These are phyloP conservation scores for Phataginus tetradactyla DNA, from an alignment of 2,797 vertebrate species.

Conservation along the genomic window DNA sequence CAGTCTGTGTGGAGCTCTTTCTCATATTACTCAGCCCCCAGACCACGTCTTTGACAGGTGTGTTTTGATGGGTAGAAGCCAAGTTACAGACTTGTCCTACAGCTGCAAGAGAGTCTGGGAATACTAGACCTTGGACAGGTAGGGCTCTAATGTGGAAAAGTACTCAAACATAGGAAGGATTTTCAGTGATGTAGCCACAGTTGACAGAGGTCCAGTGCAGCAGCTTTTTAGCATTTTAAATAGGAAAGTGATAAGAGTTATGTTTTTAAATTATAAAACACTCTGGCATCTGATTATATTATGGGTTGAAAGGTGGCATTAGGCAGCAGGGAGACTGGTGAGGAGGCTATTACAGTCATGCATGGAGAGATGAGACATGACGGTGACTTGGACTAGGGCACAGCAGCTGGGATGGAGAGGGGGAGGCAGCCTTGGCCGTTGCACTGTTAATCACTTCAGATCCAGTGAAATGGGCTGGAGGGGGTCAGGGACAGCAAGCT, in stretches of 20 bases:
- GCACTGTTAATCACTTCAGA: neutral
- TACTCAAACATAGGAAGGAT: neutral
- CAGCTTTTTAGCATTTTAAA: neutral
- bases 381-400: neutral
- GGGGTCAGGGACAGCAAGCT: neutral
- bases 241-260: neutral
- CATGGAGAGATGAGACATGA: neutral
- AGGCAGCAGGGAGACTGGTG: neutral
- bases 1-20: neutral
- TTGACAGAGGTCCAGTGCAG: neutral
- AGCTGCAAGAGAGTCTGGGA: neutral
- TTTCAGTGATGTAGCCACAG: neutral
- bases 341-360: neutral
- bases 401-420: neutral
- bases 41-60: neutral
- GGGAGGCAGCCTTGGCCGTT: fast-evolving
- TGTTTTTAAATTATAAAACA: neutral
- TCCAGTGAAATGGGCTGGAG: neutral
- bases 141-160: neutral
- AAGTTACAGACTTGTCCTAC: neutral
- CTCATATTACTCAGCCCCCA: neutral
- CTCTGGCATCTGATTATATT: neutral
- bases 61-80: neutral
- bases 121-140: neutral
- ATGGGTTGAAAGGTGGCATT: neutral